Conservation (phyloP, 1,140 invertebrate genomes). For the Drosophila parvula region DNA sequence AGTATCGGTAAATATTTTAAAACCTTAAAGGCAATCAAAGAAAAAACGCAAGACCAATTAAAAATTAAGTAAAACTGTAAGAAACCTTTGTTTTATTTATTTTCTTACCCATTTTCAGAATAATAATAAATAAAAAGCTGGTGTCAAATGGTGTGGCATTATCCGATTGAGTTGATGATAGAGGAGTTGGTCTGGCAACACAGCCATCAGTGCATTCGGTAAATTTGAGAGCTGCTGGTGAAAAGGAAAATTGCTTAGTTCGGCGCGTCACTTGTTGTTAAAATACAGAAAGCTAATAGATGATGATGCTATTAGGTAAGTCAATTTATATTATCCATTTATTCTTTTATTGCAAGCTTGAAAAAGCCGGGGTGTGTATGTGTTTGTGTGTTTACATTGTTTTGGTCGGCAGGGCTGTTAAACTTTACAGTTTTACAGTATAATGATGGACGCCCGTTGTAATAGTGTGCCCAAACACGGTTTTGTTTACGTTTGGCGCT, state of each 20-base stretch:
- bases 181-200: background rate
- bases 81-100: background rate
- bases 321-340: background rate
- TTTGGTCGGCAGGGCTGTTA: slow-evolving; percentile 8
- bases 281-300: background rate
- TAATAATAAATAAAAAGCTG: no score
- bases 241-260: background rate
- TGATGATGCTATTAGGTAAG: background rate
- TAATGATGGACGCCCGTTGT: no score
- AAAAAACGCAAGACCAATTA: background rate
- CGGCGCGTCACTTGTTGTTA: background rate
- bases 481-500: slow-evolving; percentile 29
- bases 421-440: background rate
- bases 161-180: background rate
- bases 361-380: slow-evolving; percentile 10
- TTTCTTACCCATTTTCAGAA: background rate
- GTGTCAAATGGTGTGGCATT: background rate
- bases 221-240: background rate
- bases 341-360: background rate
- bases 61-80: background rate
- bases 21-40: background rate
- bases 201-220: background rate
- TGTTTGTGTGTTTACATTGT: slow-evolving; percentile 11
- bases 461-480: slow-evolving; percentile 3
- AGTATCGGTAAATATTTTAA: background rate